phyloP scores from a whole-genome alignment of 2,888 invertebrate species.

The Bombylius major region DNA sequence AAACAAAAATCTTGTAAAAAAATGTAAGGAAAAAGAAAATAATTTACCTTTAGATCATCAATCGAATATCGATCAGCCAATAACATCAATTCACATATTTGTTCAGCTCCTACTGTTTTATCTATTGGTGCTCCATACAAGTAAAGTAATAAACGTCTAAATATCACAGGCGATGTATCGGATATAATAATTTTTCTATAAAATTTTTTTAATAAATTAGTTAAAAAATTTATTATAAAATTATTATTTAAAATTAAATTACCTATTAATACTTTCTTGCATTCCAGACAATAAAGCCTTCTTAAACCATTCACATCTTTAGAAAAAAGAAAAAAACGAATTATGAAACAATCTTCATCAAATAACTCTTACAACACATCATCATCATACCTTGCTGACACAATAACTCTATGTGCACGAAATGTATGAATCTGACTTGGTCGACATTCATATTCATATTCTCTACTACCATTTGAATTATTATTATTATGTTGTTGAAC shows the following conservation, averaged over 20 bases:
- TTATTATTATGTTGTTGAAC: slow-evolving; percentile 7
- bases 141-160: slow-evolving; percentile 48
- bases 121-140: slow-evolving; percentile 50
- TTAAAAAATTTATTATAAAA: neutral
- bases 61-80: slow-evolving; percentile 50
- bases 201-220: neutral
- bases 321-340: neutral
- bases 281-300: slow-evolving; percentile 55
- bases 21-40: neutral
- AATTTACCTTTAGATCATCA: slow-evolving; percentile 43
- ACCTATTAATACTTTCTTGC: slow-evolving; percentile 58
- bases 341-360: neutral
- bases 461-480: neutral
- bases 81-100: slow-evolving; percentile 50
- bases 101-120: slow-evolving; percentile 38
- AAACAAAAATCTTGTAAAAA: neutral
- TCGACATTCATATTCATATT: neutral
- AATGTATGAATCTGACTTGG: slow-evolving; percentile 32
- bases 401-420: slow-evolving; percentile 50
- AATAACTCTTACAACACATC: neutral
- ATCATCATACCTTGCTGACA: slow-evolving; percentile 39
- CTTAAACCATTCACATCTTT: slow-evolving; percentile 54
- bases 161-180: slow-evolving; percentile 49
- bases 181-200: slow-evolving; percentile 52
- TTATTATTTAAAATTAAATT: slow-evolving; percentile 12